These are phyloP conservation scores for Spodoptera picta DNA, from an alignment of 2,888 invertebrate genomes.

Conservation along the genomic window DNA sequence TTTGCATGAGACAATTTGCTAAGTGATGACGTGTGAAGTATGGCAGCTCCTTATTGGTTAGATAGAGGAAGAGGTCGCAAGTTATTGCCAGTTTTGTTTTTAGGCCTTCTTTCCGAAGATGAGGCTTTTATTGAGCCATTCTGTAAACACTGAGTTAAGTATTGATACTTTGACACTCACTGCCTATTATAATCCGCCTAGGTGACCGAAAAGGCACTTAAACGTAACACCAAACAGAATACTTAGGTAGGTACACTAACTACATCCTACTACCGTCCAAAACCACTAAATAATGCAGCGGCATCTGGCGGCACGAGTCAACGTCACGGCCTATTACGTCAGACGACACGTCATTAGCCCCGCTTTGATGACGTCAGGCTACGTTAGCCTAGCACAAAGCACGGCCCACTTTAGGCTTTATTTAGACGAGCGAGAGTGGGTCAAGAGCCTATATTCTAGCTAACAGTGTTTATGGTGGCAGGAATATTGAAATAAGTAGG, in stretches of 20 bases:
- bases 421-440: constrained; percentile 61
- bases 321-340: constrained; percentile 71
- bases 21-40: constrained; percentile 55
- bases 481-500: neutral
- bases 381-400: constrained; percentile 67
- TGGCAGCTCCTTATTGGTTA: constrained; percentile 10
- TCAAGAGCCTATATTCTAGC: constrained; percentile 49
- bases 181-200: no score
- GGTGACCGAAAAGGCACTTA: constrained; percentile 7
- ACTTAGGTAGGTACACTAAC: constrained; percentile 17
- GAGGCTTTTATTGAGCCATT: no score
- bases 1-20: constrained; percentile 66
- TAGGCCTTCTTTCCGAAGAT: no score
- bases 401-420: constrained; percentile 61
- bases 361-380: constrained; percentile 78
- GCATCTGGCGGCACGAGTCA: constrained; percentile 51
- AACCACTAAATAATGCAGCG: constrained; percentile 57
- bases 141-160: no score
- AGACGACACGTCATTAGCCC: constrained; percentile 70
- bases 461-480: constrained; percentile 3
- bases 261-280: constrained; percentile 36
- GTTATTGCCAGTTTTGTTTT: no score
- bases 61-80: neutral
- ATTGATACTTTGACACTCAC: no score
- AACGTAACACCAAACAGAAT: constrained; percentile 28